Evolutionary conservation across 2,113 vertebrate species (phyloP).

Genomic region (Heloderma charlesbogerti): DNA sequence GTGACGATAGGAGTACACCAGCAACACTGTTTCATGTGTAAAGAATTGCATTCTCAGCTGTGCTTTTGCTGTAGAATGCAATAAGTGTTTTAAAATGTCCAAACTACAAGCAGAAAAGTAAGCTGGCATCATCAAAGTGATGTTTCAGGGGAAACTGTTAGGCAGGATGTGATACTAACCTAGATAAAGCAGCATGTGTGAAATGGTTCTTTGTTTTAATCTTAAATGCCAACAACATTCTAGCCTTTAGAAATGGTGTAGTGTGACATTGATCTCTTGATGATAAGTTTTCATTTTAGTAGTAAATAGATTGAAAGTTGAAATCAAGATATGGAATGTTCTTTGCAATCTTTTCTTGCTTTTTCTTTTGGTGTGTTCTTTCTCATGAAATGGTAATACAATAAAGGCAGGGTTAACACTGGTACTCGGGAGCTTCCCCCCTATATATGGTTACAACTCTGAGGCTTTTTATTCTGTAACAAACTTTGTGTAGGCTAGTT

Average conservation of each 20-base stretch:
- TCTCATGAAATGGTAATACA: neutral
- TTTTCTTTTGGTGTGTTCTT: neutral
- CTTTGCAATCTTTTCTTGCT: neutral
- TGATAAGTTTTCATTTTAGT: neutral
- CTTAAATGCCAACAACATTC: neutral
- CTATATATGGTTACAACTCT: neutral
- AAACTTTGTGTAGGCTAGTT: neutral
- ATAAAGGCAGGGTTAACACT: neutral
- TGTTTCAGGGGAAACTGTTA: conserved; percentile 4
- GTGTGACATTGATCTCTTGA: neutral
- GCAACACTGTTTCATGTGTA: neutral
- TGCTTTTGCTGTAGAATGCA: neutral
- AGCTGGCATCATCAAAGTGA: conserved; percentile 22
- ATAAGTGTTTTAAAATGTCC: neutral
- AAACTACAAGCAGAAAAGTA: neutral
- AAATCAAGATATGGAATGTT: fast-evolving
- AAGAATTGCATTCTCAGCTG: neutral
- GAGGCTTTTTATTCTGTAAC: neutral
- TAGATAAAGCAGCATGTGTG: neutral
- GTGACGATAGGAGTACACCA: neutral
- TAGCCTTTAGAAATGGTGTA: neutral
- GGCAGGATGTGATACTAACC: conserved; percentile 31
- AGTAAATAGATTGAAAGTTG: neutral
- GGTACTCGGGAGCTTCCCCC: too few species aligned
- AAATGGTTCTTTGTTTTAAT: neutral